Percentiles rank a stretch among this genome's conserved stretches.
These are phyloP conservation scores for Euschistus heros DNA, from an alignment of 1,140 invertebrate species.

Conservation along the genomic window DNA sequence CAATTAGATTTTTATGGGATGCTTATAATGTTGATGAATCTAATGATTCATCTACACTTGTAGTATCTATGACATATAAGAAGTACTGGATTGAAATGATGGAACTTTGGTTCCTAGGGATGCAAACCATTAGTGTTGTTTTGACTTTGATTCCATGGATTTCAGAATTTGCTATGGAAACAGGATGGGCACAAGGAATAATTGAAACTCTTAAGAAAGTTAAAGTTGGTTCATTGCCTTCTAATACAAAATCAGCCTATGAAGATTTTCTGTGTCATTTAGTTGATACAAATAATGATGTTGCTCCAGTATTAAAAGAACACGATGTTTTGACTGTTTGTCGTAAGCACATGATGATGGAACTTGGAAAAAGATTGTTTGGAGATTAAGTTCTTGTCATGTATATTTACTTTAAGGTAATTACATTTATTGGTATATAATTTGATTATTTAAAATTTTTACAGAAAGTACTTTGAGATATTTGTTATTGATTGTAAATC, in stretches of 20 bases:
- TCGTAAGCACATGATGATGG: slow-evolving; percentile 76
- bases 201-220: slow-evolving; percentile 64
- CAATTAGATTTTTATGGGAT: slow-evolving; percentile 84
- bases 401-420: background rate
- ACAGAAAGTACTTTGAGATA: background rate
- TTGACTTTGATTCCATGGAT: slow-evolving; percentile 74
- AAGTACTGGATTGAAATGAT: slow-evolving; percentile 77
- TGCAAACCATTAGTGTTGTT: slow-evolving; percentile 79
- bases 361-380: slow-evolving; percentile 72
- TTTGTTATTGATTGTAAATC: background rate
- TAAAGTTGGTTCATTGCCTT: slow-evolving; percentile 63
- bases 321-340: slow-evolving; percentile 70
- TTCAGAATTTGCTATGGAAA: slow-evolving; percentile 79
- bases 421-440: background rate
- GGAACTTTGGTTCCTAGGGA: slow-evolving; percentile 86
- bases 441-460: background rate
- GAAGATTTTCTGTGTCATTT: slow-evolving; percentile 79
- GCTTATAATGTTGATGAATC: slow-evolving; percentile 81
- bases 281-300: slow-evolving; percentile 65
- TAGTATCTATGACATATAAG: slow-evolving; percentile 75
- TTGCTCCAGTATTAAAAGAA: slow-evolving; percentile 66
- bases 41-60: slow-evolving; percentile 63
- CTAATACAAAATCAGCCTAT: slow-evolving; percentile 76
- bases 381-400: slow-evolving; percentile 35
- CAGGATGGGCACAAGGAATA: slow-evolving; percentile 83